Evolutionary conservation across 1,140 invertebrate genomes (phyloP).

Genomic region (Aporrectodea caliginosa): DNA sequence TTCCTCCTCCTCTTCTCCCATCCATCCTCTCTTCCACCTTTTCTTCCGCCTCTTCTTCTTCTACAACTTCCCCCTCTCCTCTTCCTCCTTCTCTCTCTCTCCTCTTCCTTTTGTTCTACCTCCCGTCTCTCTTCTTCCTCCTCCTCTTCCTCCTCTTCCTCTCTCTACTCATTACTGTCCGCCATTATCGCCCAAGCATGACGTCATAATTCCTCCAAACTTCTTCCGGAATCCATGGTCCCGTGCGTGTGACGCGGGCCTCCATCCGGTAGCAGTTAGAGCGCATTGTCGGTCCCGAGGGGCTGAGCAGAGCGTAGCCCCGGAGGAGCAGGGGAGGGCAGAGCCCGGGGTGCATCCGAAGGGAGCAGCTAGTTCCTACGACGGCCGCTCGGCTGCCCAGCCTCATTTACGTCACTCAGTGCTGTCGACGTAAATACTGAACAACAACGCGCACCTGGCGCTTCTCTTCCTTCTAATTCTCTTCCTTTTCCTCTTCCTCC

Average conservation of each 20-base stretch:
- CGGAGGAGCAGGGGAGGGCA: no score
- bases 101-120: background rate
- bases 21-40: conserved; percentile 8
- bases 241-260: background rate
- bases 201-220: background rate
- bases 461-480: no score
- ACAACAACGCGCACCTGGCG: no score
- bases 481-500: no score
- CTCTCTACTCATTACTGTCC: background rate
- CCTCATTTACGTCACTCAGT: no score
- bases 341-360: no score
- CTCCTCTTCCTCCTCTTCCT: background rate
- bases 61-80: background rate
- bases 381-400: no score
- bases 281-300: no score
- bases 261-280: background rate
- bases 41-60: background rate
- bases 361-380: no score
- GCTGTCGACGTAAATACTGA: no score
- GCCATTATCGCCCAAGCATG: background rate
- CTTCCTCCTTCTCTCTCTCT: conserved; percentile 26
- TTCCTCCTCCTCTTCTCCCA: conserved; percentile 19
- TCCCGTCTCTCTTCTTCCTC: conserved; percentile 6
- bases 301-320: no score
- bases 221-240: background rate